Percentiles rank a stretch among this genome's conserved stretches.
phyloP scores from a whole-genome alignment of 1,140 invertebrate species.

The Dufourea novaeangliae region DNA sequence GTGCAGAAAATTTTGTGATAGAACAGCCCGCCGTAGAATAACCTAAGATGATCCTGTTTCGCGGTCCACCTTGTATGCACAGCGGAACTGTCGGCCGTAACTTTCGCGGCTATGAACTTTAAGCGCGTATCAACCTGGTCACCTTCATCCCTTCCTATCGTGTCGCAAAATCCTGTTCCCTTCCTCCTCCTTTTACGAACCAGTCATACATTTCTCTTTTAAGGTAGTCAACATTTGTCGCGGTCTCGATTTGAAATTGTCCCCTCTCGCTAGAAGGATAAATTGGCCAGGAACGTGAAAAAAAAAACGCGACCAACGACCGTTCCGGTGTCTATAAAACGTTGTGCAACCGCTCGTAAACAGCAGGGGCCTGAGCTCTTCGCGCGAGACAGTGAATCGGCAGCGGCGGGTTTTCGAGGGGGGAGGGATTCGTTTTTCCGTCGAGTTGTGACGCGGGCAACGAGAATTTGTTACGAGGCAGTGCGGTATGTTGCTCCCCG shows the following conservation, averaged over 20 bases:
- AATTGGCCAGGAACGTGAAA: background rate
- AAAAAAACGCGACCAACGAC: background rate
- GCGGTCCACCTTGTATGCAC: no score
- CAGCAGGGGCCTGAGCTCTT: background rate
- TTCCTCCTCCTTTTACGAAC: background rate
- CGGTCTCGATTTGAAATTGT: background rate
- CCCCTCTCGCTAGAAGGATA: background rate
- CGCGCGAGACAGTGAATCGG: background rate
- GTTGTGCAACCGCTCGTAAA: conserved; percentile 1
- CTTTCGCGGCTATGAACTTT: conserved; percentile 42
- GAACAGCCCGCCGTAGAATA: no score
- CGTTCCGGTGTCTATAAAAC: conserved; percentile 7
- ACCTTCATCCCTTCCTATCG: no score
- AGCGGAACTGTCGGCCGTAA: conserved; percentile 41
- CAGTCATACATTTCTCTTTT: background rate
- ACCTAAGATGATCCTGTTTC: no score
- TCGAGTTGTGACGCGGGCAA: background rate
- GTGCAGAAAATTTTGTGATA: no score
- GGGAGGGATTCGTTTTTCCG: conserved; percentile 13
- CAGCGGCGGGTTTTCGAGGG: background rate
- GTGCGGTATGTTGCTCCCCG: background rate
- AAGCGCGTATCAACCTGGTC: conserved; percentile 28
- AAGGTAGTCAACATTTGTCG: background rate
- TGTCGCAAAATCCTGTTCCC: no score
- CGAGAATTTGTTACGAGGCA: background rate